A percentile compares a stretch with the other conserved stretches of the same genome.
Evolutionary conservation across 1,140 invertebrate genomes (phyloP).

Genomic region (Dinoponera quadriceps): DNA sequence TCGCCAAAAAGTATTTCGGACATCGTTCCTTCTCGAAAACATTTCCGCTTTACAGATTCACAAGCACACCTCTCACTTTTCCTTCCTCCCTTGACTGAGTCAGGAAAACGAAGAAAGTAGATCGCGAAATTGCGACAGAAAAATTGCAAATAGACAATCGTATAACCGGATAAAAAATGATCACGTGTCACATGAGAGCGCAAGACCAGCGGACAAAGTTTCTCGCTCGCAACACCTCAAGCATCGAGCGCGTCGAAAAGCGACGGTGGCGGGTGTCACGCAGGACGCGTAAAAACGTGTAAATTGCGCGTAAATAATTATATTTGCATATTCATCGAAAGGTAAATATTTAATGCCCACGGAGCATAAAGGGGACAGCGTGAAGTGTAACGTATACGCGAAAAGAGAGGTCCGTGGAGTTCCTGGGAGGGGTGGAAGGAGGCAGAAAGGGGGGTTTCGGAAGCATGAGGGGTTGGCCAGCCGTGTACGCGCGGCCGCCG

Average conservation of each 20-base stretch:
- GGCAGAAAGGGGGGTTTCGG: slow-evolving; percentile 63
- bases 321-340: slow-evolving; percentile 87
- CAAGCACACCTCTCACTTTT: neutral
- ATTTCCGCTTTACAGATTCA: neutral
- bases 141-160: neutral
- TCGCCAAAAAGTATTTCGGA: no score
- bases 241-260: slow-evolving; percentile 13
- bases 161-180: neutral
- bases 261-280: slow-evolving; percentile 62
- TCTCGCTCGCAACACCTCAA: slow-evolving; percentile 19
- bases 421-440: slow-evolving; percentile 64
- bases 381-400: slow-evolving; percentile 82
- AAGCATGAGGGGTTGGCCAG: slow-evolving; percentile 71
- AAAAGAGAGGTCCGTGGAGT: slow-evolving; percentile 66
- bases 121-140: no score
- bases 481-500: slow-evolving; percentile 70
- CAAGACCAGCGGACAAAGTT: neutral
- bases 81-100: neutral
- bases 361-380: slow-evolving; percentile 74
- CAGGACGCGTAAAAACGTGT: slow-evolving; percentile 83
- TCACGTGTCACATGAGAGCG: slow-evolving; percentile 65
- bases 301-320: slow-evolving; percentile 86
- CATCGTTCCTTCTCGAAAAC: no score
- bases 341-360: slow-evolving; percentile 85
- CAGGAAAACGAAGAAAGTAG: neutral